These are phyloP conservation scores for Boulengeromyrus knoepffleri DNA, from an alignment of 2,113 vertebrate genomes.

Conservation along the genomic window DNA sequence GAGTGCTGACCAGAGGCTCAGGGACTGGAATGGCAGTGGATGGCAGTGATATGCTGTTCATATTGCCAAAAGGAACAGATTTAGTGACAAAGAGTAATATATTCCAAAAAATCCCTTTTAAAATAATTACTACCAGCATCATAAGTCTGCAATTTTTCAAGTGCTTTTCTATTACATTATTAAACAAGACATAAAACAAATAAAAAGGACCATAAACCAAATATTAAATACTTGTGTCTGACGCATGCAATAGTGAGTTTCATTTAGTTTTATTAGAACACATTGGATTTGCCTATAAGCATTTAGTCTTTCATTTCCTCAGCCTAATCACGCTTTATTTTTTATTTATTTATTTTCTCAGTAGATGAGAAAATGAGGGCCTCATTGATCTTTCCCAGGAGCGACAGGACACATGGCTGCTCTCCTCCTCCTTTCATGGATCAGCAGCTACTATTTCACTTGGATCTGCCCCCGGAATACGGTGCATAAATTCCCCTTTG, in stretches of 20 bases:
- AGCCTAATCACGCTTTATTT: not conserved
- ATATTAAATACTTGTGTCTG: constrained; percentile 9
- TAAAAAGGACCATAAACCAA: not conserved
- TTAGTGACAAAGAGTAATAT: not conserved
- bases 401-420: not conserved
- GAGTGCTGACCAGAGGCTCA: not conserved
- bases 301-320: constrained; percentile 6
- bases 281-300: not conserved
- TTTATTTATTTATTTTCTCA: not conserved
- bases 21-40: not conserved
- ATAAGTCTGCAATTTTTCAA: not conserved
- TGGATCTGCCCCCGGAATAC: not conserved
- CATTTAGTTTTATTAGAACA: constrained; percentile 12
- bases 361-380: not conserved
- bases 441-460: not conserved
- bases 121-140: not conserved
- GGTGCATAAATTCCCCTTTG: not conserved
- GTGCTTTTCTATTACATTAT: not conserved
- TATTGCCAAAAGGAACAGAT: not conserved
- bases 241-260: not conserved
- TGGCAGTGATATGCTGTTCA: not conserved
- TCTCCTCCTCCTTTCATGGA: not conserved
- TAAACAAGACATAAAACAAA: not conserved
- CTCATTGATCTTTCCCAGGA: constrained; percentile 14
- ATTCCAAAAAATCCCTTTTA: not conserved